Evolutionary conservation across 2,888 invertebrate species (phyloP), one percentile per base, ranked within the genome.

Genomic region (Adineta ricciae): DNA sequence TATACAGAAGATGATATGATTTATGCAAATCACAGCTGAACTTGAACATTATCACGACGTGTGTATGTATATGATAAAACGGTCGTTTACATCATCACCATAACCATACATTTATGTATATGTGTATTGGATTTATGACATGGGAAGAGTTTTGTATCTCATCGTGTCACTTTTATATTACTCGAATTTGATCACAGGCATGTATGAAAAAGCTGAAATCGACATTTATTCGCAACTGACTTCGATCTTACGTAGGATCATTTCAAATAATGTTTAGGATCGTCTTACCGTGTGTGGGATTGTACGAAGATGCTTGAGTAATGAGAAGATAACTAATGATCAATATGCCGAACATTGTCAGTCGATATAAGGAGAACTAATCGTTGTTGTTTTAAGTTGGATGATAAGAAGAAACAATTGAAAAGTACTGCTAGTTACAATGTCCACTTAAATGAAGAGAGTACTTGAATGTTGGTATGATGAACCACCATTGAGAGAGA

Each of bases 1-100:
- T 64, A 64, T 64, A 64, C 64, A 64, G 32, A 64, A 64, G 32
- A 19, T 5, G 64, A 64, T 64, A 64, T 64, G 64, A 64, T 64
- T 64, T 64, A 64, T 64, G 64, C 32, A 64, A 64, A 64, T 64
- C 64, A 64, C 64, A 64, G 64, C 64, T 64, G 64, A 64, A 64
- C 64, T 64, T 64, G 64, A 64, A 64, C 64, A 64, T 64, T 64
- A 64, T 64, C 64, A 64, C 64, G 64, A 64, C 64, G 64, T 64
- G 24, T 64, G 64, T 52, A 21, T 52, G 52, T 52, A 21, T 64
- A 64, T 64, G 64, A 32, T 64, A 64, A 32, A 64, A 64, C 32
- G 64, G 16, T 64, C 64, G 64, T 64, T 64, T 64, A 64, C 64
- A 64, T 64, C 64, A 64, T 64, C 64, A 36, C 64, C 64, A 64